Percentiles rank a stretch among this genome's conserved stretches.
These are phyloP conservation scores for Coilia nasus DNA, from an alignment of 2,797 vertebrate genomes.

Conservation along the genomic window DNA sequence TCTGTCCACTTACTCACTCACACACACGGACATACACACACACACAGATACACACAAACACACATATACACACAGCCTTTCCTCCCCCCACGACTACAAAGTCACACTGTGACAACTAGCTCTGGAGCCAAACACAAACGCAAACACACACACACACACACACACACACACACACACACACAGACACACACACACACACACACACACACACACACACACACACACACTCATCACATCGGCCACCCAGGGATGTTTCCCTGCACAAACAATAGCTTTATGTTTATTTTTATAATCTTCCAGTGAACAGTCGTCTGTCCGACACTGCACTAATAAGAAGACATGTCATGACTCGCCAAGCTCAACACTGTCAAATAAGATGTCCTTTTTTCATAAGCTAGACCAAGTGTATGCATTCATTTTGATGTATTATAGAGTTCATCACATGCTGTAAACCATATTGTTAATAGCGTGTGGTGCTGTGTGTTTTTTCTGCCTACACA, in stretches of 20 bases:
- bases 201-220: not conserved
- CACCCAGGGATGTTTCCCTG: not conserved
- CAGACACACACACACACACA: not conserved
- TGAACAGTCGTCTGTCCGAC: not conserved
- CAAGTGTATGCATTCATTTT: not conserved
- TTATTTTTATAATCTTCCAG: conserved; percentile 26
- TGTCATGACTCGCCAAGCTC: not conserved
- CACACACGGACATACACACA: not conserved
- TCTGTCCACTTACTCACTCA: conserved; percentile 30
- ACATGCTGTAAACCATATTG: not conserved
- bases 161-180: not conserved
- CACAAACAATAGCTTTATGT: conserved; percentile 28
- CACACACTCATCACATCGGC: not conserved
- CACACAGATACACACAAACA: not conserved
- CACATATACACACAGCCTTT: not conserved
- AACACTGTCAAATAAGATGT: not conserved
- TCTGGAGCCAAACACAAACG: not conserved
- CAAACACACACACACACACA: conserved; percentile 4
- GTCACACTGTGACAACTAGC: too few species aligned
- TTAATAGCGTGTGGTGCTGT: conserved; percentile 40
- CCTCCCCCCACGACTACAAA: conserved; percentile 9
- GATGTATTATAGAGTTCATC: not conserved
- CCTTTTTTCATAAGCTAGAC: not conserved
- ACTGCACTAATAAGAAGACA: conserved; percentile 6
- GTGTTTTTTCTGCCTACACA: conserved; percentile 50